Evolutionary conservation across 2,113 vertebrate genomes (phyloP).

Genomic region (Otus sunia): DNA sequence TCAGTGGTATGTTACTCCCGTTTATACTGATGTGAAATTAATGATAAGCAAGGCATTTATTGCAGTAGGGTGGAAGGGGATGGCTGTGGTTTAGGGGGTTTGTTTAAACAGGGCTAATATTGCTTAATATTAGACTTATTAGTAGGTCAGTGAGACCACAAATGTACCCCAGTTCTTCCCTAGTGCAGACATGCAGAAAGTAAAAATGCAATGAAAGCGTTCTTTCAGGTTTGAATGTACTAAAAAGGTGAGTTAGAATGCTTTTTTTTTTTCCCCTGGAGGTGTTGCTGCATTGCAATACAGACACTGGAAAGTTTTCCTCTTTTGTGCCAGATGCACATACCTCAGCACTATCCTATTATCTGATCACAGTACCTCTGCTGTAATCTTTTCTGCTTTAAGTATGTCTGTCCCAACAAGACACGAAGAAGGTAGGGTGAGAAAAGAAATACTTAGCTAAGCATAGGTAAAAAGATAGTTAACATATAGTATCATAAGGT

Average conservation of each 20-base stretch:
- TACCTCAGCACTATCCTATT: neutral
- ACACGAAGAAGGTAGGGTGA: neutral
- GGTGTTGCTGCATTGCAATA: neutral
- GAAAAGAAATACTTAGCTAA: neutral
- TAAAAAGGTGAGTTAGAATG: neutral
- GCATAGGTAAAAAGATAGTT: neutral
- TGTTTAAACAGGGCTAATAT: neutral
- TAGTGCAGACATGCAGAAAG: neutral
- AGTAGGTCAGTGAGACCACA: neutral
- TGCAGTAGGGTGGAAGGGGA: neutral
- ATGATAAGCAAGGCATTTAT: neutral
- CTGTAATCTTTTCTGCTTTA: neutral
- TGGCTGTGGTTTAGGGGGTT: neutral
- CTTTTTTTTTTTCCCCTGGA: neutral
- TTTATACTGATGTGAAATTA: neutral
- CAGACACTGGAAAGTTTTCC: neutral
- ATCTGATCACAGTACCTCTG: neutral
- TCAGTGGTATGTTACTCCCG: neutral
- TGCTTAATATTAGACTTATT: neutral
- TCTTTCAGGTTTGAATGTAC: neutral
- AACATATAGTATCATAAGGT: neutral
- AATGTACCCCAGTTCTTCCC: neutral
- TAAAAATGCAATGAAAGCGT: neutral
- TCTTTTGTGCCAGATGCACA: neutral
- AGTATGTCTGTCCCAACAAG: neutral